Evolutionary conservation across 2,113 vertebrate species (phyloP).

Genomic region (Hypanus sabinus): DNA sequence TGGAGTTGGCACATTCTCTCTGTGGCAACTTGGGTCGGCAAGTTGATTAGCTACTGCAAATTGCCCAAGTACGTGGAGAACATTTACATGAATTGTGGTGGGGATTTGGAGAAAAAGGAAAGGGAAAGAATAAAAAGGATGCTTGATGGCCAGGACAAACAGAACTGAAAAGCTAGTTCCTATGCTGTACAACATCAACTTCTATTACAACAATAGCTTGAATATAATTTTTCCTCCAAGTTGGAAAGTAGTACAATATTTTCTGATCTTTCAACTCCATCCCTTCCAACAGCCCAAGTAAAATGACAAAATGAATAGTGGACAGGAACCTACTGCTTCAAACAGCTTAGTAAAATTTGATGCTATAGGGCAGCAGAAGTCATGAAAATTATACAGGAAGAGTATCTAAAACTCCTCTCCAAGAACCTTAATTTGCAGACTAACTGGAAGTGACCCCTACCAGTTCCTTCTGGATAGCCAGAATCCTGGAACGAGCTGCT

Average conservation of each 20-base stretch:
- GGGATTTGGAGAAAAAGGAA: too few relatives aligned
- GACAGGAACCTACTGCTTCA: not conserved
- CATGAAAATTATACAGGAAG: not conserved
- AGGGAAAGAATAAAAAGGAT: too few relatives aligned
- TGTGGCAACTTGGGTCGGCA: too few relatives aligned
- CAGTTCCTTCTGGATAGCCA: constrained; percentile 95
- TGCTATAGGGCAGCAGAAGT: not conserved
- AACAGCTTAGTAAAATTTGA: not conserved
- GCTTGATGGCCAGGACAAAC: too few relatives aligned
- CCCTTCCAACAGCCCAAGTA: not conserved
- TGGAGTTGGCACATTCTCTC: too few relatives aligned
- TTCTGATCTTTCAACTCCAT: not conserved
- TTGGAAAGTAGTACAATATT: not conserved
- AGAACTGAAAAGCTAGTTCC: too few relatives aligned
- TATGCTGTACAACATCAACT: too few relatives aligned
- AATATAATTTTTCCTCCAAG: not conserved
- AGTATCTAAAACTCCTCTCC: not conserved
- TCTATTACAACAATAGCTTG: not conserved
- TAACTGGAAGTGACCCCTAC: constrained; percentile 50
- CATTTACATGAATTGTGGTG: too few relatives aligned
- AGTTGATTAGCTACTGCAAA: too few relatives aligned
- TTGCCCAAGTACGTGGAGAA: too few relatives aligned
- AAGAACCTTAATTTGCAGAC: not conserved
- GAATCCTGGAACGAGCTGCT: constrained; percentile 75
- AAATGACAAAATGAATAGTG: not conserved